phyloP scores from a whole-genome alignment of 2,113 vertebrate genomes.

The Aegotheles bennettii region DNA sequence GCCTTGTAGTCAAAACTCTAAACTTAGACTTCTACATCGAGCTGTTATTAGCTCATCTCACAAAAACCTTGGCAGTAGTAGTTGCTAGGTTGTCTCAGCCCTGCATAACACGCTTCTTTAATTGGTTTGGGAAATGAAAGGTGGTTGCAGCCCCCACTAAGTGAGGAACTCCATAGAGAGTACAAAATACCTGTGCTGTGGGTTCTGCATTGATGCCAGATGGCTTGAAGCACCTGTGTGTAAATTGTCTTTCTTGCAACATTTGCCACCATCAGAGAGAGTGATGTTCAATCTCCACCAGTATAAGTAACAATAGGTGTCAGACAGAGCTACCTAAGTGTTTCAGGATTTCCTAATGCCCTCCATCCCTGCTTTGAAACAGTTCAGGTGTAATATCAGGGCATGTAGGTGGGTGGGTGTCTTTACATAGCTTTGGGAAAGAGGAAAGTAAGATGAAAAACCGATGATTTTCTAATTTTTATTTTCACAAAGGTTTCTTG shows the following conservation, averaged over 20 bases:
- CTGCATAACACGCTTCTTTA: neutral
- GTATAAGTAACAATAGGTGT: neutral
- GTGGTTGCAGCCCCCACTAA: too few relatives aligned
- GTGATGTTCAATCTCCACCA: neutral
- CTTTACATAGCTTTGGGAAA: neutral
- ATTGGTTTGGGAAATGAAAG: neutral
- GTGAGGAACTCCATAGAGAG: too few relatives aligned
- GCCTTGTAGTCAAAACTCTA: neutral
- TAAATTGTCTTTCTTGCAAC: neutral
- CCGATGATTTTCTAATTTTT: neutral
- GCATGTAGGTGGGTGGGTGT: neutral
- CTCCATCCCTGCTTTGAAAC: neutral
- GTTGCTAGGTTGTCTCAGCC: neutral
- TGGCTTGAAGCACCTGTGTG: neutral
- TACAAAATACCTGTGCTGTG: neutral
- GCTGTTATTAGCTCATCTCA: neutral
- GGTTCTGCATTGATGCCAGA: too few relatives aligned
- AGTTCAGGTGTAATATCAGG: neutral
- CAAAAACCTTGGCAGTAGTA: neutral
- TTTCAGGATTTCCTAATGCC: neutral
- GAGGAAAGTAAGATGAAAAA: neutral
- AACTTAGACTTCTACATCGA: neutral
- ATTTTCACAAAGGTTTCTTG: neutral
- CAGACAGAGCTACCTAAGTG: accelerated
- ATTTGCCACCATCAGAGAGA: neutral